phyloP scores from a whole-genome alignment of 2,797 vertebrate genomes.

The Pelobates cultripes region DNA sequence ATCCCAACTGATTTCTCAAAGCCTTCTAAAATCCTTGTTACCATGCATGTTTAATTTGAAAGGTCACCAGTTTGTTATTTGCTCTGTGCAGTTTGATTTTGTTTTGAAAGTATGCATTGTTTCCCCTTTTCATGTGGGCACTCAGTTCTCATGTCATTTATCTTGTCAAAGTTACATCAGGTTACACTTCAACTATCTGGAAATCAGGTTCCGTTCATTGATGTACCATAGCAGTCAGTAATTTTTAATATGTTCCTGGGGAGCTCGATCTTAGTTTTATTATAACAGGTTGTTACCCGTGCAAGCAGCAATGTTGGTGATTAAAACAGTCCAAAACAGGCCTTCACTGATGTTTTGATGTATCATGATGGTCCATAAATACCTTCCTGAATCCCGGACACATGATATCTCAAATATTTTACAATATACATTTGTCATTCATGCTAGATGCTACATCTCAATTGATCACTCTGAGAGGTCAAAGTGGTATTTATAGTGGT shows the following conservation, averaged over 20 bases:
- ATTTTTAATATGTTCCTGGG: slow-evolving; percentile 14
- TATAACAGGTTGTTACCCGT: not conserved
- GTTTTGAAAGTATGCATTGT: slow-evolving; percentile 2
- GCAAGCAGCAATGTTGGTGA: not conserved
- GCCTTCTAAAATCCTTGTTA: not conserved
- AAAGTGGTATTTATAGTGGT: too few species aligned
- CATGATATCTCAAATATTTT: too few species aligned
- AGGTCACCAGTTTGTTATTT: not conserved
- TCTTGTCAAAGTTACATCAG: slow-evolving; percentile 18
- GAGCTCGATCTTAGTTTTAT: not conserved
- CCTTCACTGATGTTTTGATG: too few species aligned
- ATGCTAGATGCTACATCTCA: too few species aligned
- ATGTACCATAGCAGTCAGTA: slow-evolving; percentile 9
- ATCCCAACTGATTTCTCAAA: not conserved
- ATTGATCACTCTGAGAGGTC: too few species aligned
- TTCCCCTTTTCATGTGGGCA: not conserved
- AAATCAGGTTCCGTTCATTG: slow-evolving; percentile 10
- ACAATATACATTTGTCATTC: too few species aligned
- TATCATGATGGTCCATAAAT: too few species aligned
- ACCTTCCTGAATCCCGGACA: too few species aligned
- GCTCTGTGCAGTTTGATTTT: not conserved
- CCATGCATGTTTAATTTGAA: not conserved
- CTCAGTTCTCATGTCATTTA: not conserved
- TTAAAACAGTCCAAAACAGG: not conserved
- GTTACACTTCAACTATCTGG: slow-evolving; percentile 15